These are phyloP conservation scores for Neoitamus cyanurus DNA, from an alignment of 2,888 invertebrate species.

Conservation along the genomic window DNA sequence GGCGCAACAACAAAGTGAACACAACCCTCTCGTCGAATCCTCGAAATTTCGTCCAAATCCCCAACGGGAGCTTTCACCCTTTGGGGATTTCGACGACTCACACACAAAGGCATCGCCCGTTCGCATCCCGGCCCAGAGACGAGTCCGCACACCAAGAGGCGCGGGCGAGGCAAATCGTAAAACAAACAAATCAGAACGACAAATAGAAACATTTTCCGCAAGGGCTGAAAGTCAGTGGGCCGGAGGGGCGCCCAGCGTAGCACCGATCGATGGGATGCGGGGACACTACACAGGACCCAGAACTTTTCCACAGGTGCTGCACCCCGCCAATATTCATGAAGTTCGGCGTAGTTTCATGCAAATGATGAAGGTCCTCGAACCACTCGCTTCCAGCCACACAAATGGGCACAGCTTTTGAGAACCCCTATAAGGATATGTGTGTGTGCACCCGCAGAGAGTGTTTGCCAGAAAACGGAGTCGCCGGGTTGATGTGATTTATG, in stretches of 20 bases:
- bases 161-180: not conserved
- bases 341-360: not conserved
- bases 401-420: not conserved
- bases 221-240: not conserved
- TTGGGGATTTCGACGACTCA: not conserved
- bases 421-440: not conserved
- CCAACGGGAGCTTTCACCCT: not conserved
- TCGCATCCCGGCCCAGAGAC: not conserved
- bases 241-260: not conserved
- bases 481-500: not conserved
- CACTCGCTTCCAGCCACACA: not conserved
- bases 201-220: constrained; percentile 39
- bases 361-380: constrained; percentile 6
- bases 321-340: not conserved
- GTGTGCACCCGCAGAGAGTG: not conserved
- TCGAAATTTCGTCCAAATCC: not conserved
- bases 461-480: not conserved
- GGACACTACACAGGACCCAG: not conserved
- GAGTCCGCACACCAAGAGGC: not conserved
- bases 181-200: constrained; percentile 28
- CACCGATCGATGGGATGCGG: not conserved
- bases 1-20: not conserved
- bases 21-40: not conserved
- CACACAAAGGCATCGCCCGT: not conserved
- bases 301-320: not conserved